A percentile compares a stretch with the other conserved stretches of the same genome.
Conservation (phyloP, 2,113 vertebrate genomes). For the Mastomys coucha region DNA sequence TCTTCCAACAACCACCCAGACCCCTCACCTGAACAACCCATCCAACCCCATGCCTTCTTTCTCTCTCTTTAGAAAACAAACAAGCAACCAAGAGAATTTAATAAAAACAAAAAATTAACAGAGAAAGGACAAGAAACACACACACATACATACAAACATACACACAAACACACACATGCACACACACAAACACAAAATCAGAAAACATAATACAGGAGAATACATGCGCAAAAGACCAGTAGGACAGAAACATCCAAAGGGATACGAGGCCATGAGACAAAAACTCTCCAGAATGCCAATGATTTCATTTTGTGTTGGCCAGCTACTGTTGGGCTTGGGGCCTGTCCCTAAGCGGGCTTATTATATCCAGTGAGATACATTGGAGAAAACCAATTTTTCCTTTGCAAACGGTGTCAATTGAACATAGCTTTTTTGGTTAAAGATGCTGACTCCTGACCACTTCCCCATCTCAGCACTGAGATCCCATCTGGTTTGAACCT, state of each 20-base stretch:
- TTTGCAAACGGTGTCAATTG: neutral
- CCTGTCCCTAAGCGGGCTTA: neutral
- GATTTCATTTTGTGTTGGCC: neutral
- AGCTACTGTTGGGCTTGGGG: neutral
- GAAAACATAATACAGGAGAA: neutral
- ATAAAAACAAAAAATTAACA: neutral
- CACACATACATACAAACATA: too few relatives aligned
- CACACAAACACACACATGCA: too few relatives aligned
- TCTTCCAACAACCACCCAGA: neutral
- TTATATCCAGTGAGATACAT: neutral
- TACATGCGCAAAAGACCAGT: neutral
- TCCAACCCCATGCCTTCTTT: neutral
- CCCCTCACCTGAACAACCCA: neutral
- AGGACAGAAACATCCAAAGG: neutral
- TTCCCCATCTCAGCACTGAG: neutral
- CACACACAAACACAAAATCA: neutral
- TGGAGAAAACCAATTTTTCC: neutral
- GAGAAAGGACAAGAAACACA: neutral
- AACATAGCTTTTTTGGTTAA: neutral
- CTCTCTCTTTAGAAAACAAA: neutral
- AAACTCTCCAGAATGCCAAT: neutral
- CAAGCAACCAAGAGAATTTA: neutral
- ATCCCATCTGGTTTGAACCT: neutral
- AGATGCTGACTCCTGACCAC: neutral
- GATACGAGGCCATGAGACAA: neutral